Base-by-base conservation (phyloP, 1,140 invertebrate genomes). In the Anthonomus grandis region DNA sequence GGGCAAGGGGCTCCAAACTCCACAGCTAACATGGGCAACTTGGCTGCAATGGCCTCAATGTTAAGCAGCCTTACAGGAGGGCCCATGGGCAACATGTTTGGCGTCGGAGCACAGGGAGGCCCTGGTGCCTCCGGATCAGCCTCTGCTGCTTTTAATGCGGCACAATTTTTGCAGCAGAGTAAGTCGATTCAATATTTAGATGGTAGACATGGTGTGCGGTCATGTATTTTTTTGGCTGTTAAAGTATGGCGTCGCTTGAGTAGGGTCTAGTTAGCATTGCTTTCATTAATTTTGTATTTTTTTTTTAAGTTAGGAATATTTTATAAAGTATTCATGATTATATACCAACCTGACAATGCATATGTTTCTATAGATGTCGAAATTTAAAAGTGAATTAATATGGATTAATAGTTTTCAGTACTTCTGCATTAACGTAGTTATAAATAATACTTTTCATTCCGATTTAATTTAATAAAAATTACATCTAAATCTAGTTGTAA, bases 131-230 rank as follows among this genome's bases (percentile, higher is more conserved):
- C 56, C 24, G 51, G 52, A 2, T 37, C 47, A n/a, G 42, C 48
- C n/a, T 53, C 48, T 6, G 46, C 66, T 27, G 77, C 78, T 6
- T 83, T 80, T 67, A 85, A 83, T 75, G 79, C 85, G 67, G 83
- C 85, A 64, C 84, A 86, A 66, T 80, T 88, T 72, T 79, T 89
- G 70, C 86, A 87, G 71, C 86, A 87, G 77, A 86, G 85, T 87
- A 83, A 86, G 85, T 84, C 66, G 21, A 1, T 15, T 9, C 25
- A 13, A 47, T 47, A 13, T 31, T 47, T 6, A 6, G 23, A 5
- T 47, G 25, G 23, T 10, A 10, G 25, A 23, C 17, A 10, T 15
- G 13, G 13, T 13, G 10, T 34, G 31, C 31, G 31, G 10, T 34
- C 31, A 12, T 12, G 2, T 34, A 34, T 34, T 1, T 34, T 34